Evolutionary conservation across 2,113 vertebrate species (phyloP).

Genomic region (Xerus inauris): DNA sequence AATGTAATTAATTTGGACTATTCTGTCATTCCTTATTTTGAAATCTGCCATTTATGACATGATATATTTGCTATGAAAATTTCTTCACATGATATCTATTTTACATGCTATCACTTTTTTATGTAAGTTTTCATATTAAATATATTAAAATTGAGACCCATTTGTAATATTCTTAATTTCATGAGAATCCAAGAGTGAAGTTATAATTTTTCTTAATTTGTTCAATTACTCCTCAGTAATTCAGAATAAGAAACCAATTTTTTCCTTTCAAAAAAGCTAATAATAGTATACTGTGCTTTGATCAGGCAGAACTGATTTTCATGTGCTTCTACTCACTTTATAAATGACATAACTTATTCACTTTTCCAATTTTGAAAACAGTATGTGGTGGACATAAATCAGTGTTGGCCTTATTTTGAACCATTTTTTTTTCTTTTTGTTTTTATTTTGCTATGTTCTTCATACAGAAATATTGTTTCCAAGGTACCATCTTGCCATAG

Average conservation of each 20-base stretch:
- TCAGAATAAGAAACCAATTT: background rate
- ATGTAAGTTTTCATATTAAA: background rate
- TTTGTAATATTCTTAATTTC: background rate
- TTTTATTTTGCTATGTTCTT: background rate
- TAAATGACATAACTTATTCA: background rate
- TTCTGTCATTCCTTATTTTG: background rate
- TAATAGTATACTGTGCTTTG: background rate
- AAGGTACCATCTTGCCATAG: background rate
- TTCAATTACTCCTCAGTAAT: background rate
- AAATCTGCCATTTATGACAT: background rate
- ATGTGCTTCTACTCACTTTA: background rate
- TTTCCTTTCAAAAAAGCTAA: background rate
- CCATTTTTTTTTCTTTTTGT: background rate
- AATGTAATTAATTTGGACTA: background rate
- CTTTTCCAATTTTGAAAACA: background rate
- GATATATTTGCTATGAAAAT: background rate
- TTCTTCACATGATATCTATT: background rate
- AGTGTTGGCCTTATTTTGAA: background rate
- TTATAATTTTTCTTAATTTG: background rate
- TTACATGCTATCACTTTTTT: background rate
- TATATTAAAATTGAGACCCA: background rate
- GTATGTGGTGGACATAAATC: background rate
- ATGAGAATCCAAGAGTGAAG: background rate
- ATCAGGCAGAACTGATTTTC: background rate
- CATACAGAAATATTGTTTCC: background rate